Percentiles rank a stretch among this genome's conserved stretches.
Conservation (phyloP, 2,888 invertebrate genomes). For the Schizaphis graminum region DNA sequence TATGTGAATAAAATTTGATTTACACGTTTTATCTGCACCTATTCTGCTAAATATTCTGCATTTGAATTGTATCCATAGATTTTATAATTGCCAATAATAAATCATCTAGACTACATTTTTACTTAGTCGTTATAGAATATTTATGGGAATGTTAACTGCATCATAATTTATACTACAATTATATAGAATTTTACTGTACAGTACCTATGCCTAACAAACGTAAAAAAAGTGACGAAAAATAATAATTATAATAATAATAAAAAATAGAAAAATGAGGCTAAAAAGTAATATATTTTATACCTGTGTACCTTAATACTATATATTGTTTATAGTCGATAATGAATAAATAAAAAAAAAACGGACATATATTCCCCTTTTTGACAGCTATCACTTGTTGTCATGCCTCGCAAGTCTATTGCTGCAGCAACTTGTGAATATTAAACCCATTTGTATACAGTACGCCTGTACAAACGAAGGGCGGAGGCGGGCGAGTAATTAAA, state of each 20-base stretch:
- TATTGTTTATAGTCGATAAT: background rate
- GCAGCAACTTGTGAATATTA: slow-evolving; percentile 29
- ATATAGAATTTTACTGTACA: background rate
- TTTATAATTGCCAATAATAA: background rate
- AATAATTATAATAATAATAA: background rate
- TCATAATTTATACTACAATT: background rate
- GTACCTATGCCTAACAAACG: background rate
- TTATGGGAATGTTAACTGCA: background rate
- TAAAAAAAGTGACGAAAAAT: background rate
- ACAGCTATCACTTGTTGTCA: slow-evolving; percentile 23
- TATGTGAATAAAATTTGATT: background rate
- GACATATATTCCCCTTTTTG: background rate
- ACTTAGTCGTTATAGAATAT: background rate
- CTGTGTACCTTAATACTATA: background rate
- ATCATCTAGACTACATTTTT: background rate
- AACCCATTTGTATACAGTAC: slow-evolving; percentile 6
- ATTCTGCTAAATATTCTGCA: background rate
- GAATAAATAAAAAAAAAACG: background rate
- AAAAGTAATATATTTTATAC: background rate
- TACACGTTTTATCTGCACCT: background rate
- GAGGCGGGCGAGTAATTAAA: slow-evolving; percentile 42
- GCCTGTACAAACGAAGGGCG: background rate
- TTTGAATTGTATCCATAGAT: background rate
- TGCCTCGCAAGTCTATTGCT: background rate
- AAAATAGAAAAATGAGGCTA: background rate